Evolutionary conservation across 2,888 invertebrate species (phyloP).

Genomic region (Eremobia ochroleuca): DNA sequence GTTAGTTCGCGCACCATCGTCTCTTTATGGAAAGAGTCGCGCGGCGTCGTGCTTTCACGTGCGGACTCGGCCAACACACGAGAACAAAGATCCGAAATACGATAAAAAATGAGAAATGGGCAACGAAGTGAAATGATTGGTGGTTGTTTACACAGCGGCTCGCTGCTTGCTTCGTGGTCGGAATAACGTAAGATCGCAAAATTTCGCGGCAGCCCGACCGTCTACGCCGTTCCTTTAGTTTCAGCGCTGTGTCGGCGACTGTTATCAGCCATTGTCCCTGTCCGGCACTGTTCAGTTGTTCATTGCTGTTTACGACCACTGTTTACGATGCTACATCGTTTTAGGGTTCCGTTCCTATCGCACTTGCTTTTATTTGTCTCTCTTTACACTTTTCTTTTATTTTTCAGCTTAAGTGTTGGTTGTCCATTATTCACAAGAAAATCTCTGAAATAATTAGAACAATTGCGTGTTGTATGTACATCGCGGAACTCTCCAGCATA

Average conservation of each 20-base stretch:
- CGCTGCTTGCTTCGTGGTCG: slow-evolving; percentile 6
- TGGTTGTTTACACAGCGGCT: not conserved
- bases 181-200: slow-evolving; percentile 15
- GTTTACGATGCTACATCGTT: not conserved
- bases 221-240: not conserved
- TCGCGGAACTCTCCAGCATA: not conserved
- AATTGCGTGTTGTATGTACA: not conserved
- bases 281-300: not conserved
- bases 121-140: slow-evolving; percentile 9
- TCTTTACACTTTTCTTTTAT: not conserved
- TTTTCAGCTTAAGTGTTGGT: not conserved
- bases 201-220: not conserved
- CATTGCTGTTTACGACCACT: slow-evolving; percentile 5
- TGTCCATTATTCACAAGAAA: not conserved
- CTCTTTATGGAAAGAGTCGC: not conserved
- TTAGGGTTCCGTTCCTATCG: not conserved
- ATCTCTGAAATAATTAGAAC: not conserved
- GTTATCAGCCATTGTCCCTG: slow-evolving; percentile 6
- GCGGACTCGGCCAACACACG: not conserved
- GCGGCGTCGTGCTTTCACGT: not conserved
- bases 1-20: slow-evolving; percentile 3
- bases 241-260: not conserved
- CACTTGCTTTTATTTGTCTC: not conserved
- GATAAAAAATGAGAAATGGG: slow-evolving; percentile 10
- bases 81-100: not conserved